phyloP scores from a whole-genome alignment of 2,888 invertebrate species.

The Synanthedon tipuliformis region DNA sequence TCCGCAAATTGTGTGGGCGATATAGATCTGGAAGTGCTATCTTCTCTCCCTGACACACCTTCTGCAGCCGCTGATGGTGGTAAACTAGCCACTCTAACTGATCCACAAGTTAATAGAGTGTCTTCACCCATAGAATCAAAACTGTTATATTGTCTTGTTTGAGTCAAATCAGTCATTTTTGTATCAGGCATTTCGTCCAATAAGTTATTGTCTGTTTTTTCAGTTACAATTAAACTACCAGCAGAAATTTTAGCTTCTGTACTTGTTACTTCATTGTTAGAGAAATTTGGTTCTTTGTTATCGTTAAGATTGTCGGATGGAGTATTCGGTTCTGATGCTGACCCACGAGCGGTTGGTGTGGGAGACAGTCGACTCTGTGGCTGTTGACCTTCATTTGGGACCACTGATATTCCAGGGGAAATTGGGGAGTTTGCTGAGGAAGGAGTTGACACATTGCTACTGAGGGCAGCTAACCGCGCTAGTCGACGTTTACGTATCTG shows the following conservation, averaged over 20 bases:
- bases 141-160: constrained; percentile 61
- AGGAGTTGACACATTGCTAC: constrained; percentile 59
- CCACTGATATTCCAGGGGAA: constrained; percentile 52
- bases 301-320: constrained; percentile 36
- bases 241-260: constrained; percentile 53
- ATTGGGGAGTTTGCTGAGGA: constrained; percentile 61
- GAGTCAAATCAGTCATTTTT: constrained; percentile 64
- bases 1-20: constrained; percentile 62
- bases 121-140: constrained; percentile 65
- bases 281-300: constrained; percentile 49
- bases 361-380: constrained; percentile 28
- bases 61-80: constrained; percentile 48
- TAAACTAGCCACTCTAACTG: constrained; percentile 49
- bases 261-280: constrained; percentile 37
- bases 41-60: constrained; percentile 45
- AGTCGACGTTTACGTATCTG: constrained; percentile 83
- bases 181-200: constrained; percentile 65
- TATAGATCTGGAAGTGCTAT: constrained; percentile 56
- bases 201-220: constrained; percentile 58
- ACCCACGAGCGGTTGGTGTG: constrained; percentile 28
- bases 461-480: constrained; percentile 76
- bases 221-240: constrained; percentile 61
- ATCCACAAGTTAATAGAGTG: constrained; percentile 54
- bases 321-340: constrained; percentile 36
- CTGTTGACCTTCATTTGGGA: constrained; percentile 30